Evolutionary conservation across 2,888 invertebrate genomes (phyloP).

Genomic region (Eupeodes luniger): DNA sequence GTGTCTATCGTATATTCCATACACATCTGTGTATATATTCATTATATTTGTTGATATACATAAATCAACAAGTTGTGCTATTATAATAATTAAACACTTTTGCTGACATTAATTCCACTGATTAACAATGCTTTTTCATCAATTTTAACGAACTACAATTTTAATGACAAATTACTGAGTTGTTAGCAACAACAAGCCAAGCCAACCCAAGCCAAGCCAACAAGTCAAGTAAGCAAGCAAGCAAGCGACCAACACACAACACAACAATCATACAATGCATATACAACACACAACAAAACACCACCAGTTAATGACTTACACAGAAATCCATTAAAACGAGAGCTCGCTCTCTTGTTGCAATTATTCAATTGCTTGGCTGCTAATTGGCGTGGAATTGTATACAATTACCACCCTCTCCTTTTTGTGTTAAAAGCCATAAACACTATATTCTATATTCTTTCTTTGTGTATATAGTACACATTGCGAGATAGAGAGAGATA

Average conservation of each 20-base stretch:
- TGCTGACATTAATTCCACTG: slow-evolving; percentile 60
- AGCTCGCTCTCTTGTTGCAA: slow-evolving; percentile 70
- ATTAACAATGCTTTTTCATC: slow-evolving; percentile 56
- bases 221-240: neutral
- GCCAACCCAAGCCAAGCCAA: slow-evolving; percentile 30
- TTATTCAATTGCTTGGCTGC: slow-evolving; percentile 70
- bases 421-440: slow-evolving; percentile 24
- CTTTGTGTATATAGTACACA: neutral
- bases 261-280: neutral
- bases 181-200: slow-evolving; percentile 30
- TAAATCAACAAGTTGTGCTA: slow-evolving; percentile 52
- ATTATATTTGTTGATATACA: slow-evolving; percentile 2
- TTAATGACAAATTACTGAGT: slow-evolving; percentile 69
- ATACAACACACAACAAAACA: neutral
- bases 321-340: slow-evolving; percentile 60
- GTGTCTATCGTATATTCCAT: neutral
- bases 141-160: slow-evolving; percentile 47
- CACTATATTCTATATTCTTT: neutral
- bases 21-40: neutral
- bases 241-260: too few relatives aligned
- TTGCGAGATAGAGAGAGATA: too few relatives aligned
- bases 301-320: slow-evolving; percentile 60
- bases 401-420: slow-evolving; percentile 65
- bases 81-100: slow-evolving; percentile 64
- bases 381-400: slow-evolving; percentile 72